Percentiles rank a stretch among this genome's conserved stretches.
phyloP scores from a whole-genome alignment of 2,797 vertebrate species.

The Hipposideros larvatus region DNA sequence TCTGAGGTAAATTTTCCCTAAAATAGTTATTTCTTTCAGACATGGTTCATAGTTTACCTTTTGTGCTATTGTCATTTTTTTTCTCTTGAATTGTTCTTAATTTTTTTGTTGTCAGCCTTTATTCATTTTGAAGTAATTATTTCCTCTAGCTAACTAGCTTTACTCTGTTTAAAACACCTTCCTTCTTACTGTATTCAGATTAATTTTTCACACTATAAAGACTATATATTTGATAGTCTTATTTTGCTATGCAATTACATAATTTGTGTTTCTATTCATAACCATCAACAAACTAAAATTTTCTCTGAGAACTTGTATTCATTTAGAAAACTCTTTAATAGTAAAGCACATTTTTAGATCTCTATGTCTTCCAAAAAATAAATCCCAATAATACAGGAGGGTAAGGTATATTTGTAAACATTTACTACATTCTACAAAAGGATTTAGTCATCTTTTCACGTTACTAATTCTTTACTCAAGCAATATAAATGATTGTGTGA shows the following conservation, averaged over 20 bases:
- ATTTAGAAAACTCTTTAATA: neutral
- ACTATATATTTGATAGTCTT: neutral
- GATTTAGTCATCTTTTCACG: neutral
- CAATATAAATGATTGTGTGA: neutral
- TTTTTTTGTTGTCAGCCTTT: neutral
- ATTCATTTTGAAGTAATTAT: neutral
- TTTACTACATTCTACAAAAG: neutral
- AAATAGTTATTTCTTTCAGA: constrained; percentile 7
- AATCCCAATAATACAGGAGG: neutral
- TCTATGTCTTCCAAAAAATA: neutral
- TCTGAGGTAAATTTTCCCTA: neutral
- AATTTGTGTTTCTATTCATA: constrained; percentile 11
- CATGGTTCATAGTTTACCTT: constrained; percentile 13
- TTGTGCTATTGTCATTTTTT: neutral
- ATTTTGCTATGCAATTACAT: neutral
- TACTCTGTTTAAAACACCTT: neutral
- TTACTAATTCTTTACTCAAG: constrained; percentile 48
- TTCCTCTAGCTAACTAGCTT: neutral
- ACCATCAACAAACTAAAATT: constrained; percentile 5
- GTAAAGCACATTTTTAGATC: neutral
- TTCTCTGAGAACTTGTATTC: neutral
- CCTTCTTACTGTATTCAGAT: neutral
- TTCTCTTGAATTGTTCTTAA: neutral
- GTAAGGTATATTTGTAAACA: neutral
- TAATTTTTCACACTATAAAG: neutral